phyloP scores from a whole-genome alignment of 1,140 invertebrate species.

The Adelges cooleyi region DNA sequence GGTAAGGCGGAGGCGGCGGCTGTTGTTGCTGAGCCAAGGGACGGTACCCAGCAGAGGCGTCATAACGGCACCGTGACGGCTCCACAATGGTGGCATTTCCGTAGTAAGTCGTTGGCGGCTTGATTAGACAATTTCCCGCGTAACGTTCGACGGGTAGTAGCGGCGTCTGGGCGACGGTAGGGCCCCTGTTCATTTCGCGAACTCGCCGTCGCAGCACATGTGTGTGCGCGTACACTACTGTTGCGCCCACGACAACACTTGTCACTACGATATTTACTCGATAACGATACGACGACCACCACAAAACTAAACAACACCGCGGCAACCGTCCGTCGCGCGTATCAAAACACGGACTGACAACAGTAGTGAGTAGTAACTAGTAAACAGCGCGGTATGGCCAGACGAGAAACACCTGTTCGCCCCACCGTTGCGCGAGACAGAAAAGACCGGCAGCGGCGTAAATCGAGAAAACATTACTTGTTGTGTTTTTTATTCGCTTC shows the following conservation, averaged over 20 bases:
- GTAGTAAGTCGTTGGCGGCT: slow-evolving; percentile 8
- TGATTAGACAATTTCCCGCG: slow-evolving; percentile 51
- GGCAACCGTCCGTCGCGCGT: background rate
- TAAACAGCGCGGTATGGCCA: background rate
- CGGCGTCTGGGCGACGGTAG: slow-evolving; percentile 43
- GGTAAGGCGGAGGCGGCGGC: background rate
- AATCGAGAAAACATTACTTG: background rate
- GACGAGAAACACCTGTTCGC: slow-evolving; percentile 19
- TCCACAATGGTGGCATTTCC: background rate
- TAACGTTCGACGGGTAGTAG: slow-evolving; percentile 52
- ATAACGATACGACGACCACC: background rate
- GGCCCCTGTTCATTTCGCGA: slow-evolving; percentile 41
- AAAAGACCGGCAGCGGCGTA: background rate
- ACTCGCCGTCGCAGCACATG: background rate
- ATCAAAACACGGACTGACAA: background rate
- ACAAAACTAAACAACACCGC: background rate
- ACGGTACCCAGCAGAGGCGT: slow-evolving; percentile 18
- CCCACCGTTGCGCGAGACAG: background rate
- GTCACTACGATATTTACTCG: background rate
- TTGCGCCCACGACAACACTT: background rate
- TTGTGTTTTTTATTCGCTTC: no score
- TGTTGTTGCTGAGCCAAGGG: background rate
- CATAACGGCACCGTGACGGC: background rate
- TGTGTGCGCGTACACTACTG: background rate
- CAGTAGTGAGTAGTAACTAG: background rate